Percentiles rank a stretch among this genome's conserved stretches.
Evolutionary conservation across 1,140 invertebrate genomes (phyloP).

Genomic region (Drosophila elegans): DNA sequence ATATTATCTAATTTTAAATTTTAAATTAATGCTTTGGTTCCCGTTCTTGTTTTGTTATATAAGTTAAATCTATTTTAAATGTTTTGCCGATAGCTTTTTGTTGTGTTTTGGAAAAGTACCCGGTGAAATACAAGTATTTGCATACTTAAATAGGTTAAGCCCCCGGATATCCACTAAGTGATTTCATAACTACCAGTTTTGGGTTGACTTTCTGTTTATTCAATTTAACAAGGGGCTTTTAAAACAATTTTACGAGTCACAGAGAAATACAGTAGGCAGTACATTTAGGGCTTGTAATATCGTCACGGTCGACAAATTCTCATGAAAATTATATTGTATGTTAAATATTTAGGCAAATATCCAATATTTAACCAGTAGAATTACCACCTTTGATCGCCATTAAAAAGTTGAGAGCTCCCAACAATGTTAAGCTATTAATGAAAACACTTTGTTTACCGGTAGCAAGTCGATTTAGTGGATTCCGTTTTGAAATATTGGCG

Average conservation of each 20-base stretch:
- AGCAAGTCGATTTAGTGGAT: not conserved
- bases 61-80: not conserved
- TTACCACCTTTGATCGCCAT: conserved; percentile 29
- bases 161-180: no score
- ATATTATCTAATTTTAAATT: no score
- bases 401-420: conserved; percentile 16
- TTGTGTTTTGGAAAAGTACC: not conserved
- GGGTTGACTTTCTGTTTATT: not conserved
- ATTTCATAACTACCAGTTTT: not conserved
- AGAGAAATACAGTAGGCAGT: conserved; percentile 1
- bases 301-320: conserved; percentile 21
- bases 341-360: conserved; percentile 20
- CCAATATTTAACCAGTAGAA: conserved; percentile 19
- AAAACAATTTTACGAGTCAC: not conserved
- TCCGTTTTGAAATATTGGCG: conserved; percentile 10
- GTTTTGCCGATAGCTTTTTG: conserved; percentile 1
- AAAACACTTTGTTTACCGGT: conserved; percentile 25
- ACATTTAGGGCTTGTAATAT: conserved; percentile 6
- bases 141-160: conserved; percentile 16
- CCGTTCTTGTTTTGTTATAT: conserved; percentile 4
- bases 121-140: not conserved
- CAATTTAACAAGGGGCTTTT: not conserved
- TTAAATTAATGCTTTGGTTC: no score
- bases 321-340: conserved; percentile 32
- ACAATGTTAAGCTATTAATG: conserved; percentile 21